These are phyloP conservation scores for Micropterix aruncella DNA, from an alignment of 2,888 invertebrate genomes.

Conservation along the genomic window DNA sequence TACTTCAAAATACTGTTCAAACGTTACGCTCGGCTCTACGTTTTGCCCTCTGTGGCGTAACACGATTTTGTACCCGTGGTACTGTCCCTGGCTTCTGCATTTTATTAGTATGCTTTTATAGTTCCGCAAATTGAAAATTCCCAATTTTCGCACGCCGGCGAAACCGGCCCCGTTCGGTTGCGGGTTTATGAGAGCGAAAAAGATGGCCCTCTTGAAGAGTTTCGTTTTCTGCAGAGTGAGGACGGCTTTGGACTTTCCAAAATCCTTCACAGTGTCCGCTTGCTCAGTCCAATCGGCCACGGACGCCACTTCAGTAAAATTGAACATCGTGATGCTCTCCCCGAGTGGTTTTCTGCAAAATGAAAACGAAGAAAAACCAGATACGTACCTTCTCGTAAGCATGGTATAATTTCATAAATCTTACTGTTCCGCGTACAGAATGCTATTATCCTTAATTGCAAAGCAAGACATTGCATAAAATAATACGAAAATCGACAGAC, in stretches of 20 bases:
- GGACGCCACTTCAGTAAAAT: conserved; percentile 22
- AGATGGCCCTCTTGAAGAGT: conserved; percentile 43
- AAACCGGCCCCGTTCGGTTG: conserved; percentile 55
- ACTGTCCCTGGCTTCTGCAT: conserved; percentile 45
- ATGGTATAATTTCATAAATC: too few species aligned
- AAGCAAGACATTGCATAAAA: too few species aligned
- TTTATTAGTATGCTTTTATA: conserved; percentile 33
- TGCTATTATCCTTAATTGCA: too few species aligned
- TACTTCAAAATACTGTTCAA: conserved; percentile 44
- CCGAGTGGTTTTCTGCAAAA: too few species aligned
- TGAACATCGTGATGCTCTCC: not conserved
- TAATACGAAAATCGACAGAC: too few species aligned
- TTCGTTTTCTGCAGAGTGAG: conserved; percentile 43
- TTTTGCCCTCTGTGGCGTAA: conserved; percentile 41
- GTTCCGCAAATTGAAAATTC: conserved; percentile 32
- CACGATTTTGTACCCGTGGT: conserved; percentile 43
- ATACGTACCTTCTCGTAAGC: too few species aligned
- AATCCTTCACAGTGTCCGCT: conserved; percentile 48
- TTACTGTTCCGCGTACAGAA: too few species aligned
- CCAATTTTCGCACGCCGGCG: conserved; percentile 41
- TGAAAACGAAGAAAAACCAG: too few species aligned
- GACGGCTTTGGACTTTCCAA: conserved; percentile 51
- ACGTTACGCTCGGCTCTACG: conserved; percentile 41
- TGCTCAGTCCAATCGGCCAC: conserved; percentile 44
- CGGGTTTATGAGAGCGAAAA: conserved; percentile 49